Conservation (phyloP, 2,888 invertebrate species). For the Agelastica alni region DNA sequence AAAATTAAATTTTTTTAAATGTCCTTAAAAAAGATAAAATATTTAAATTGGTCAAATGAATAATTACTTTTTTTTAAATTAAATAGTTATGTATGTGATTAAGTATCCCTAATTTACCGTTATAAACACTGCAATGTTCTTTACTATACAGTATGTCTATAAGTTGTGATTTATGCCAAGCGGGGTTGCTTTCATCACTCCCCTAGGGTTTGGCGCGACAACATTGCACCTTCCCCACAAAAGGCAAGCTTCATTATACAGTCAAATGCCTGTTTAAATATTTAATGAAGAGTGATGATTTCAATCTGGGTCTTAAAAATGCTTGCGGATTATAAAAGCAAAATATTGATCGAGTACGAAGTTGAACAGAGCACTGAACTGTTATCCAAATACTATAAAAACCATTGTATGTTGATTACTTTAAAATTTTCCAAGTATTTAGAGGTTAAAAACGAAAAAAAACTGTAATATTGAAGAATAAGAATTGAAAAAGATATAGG, state of each 20-base stretch:
- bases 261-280: conserved; percentile 57
- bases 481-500: too few species aligned
- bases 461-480: too few species aligned
- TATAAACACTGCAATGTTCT: too few species aligned
- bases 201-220: conserved; percentile 42
- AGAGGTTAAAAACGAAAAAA: too few species aligned
- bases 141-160: conserved; percentile 30
- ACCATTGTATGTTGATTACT: too few species aligned
- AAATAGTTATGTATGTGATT: too few species aligned
- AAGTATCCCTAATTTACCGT: too few species aligned
- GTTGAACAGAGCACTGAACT: conserved; percentile 16
- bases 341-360: conserved; percentile 16
- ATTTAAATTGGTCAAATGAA: too few species aligned
- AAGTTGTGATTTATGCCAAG: conserved; percentile 45
- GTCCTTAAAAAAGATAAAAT: too few species aligned
- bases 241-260: conserved; percentile 55
- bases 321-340: conserved; percentile 22
- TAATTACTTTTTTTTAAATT: too few species aligned
- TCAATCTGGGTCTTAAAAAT: conserved; percentile 30
- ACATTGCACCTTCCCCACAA: conserved; percentile 47
- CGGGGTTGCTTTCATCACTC: conserved; percentile 47
- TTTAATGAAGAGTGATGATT: conserved; percentile 57
- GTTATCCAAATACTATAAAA: background rate
- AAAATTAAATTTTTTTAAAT: too few species aligned
- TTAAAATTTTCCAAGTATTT: too few species aligned